Base-by-base conservation (phyloP, 2,797 vertebrate genomes). In the Hydrolagus colliei region DNA sequence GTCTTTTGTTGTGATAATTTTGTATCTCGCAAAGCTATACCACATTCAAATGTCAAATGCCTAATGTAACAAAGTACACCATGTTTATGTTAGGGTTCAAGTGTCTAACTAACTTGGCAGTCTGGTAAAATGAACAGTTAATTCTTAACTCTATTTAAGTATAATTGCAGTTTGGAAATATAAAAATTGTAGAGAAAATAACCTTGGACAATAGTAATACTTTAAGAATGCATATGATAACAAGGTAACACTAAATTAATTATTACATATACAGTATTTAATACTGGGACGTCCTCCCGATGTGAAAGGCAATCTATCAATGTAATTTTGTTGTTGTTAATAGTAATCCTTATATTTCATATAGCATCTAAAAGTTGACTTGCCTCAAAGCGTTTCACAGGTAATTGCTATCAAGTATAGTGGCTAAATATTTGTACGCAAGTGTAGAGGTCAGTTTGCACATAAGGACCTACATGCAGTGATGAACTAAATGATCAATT, bases 91-190 rank as follows among this genome's bases (percentile, higher is more conserved):
- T n/a, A 16, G 61, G 61, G 75, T 77, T 61, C 75, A 77, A 61
- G n/a, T 61, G 41, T 77, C 77, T 79, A 63, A 84, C 18, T 35
- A n/a, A 2, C 79, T n/a, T 20, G 32, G 27, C 63, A 71, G 41
- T 71, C 18, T 84, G 16, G 13, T 41, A 84, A 71, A 20, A 71
- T 10, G 9, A 61, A 52, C 75, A 41, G 79, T 84, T 84, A 84
- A 84, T 84, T 71, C 79, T 84, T 67, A 71, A 71, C 79, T 71
- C 32, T 41, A 7, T 16, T 35, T 7, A 68, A 71, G 12, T 71
- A 4, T 32, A n/a, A 67, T 27, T 67, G 22, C 14, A 6, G 65
- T 84, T 82, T 84, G 32, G 9, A 71, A 71, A 84, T 71, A 68
- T 82, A 41, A 35, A 35, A 18, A 1, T 68, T 68, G 10, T 7